These are phyloP conservation scores for Catocala sponsa DNA, from an alignment of 2,888 invertebrate species.

Conservation along the genomic window DNA sequence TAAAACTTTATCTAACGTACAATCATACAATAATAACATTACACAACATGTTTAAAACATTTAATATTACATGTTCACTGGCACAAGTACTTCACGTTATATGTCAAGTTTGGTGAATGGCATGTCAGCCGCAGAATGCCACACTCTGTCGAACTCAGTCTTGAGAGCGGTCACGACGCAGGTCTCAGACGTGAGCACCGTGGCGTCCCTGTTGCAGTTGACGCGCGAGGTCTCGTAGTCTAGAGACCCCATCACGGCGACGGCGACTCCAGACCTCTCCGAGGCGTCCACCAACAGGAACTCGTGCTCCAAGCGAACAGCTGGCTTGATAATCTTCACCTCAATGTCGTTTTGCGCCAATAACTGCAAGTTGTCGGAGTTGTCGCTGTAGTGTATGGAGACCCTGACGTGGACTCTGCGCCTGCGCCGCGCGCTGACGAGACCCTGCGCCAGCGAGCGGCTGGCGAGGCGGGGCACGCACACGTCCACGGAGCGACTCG, in stretches of 20 bases:
- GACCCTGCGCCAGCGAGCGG: constrained; percentile 63
- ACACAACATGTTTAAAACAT: neutral
- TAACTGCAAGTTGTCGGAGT: constrained; percentile 52
- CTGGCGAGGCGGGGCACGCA: constrained; percentile 70
- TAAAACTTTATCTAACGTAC: neutral
- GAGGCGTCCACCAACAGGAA: constrained; percentile 69
- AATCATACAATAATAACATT: constrained; percentile 21
- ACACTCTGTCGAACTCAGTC: constrained; percentile 71
- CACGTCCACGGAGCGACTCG: constrained; percentile 65
- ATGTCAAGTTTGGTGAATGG: constrained; percentile 21
- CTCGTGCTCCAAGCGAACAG: constrained; percentile 66
- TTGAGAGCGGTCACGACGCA: constrained; percentile 59
- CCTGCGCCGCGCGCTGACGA: constrained; percentile 59
- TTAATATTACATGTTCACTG: too few species aligned
- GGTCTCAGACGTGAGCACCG: constrained; percentile 67
- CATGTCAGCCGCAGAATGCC: constrained; percentile 50
- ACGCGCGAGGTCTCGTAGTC: constrained; percentile 63
- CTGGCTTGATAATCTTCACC: constrained; percentile 63
- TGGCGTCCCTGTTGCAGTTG: constrained; percentile 64
- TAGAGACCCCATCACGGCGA: constrained; percentile 70
- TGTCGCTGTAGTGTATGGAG: constrained; percentile 61
- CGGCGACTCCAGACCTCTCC: constrained; percentile 48
- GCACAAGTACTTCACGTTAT: too few species aligned
- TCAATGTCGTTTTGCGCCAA: constrained; percentile 64
- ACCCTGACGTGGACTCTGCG: constrained; percentile 63